Evolutionary conservation across 2,113 vertebrate genomes (phyloP).

Genomic region (Canis aureus): DNA sequence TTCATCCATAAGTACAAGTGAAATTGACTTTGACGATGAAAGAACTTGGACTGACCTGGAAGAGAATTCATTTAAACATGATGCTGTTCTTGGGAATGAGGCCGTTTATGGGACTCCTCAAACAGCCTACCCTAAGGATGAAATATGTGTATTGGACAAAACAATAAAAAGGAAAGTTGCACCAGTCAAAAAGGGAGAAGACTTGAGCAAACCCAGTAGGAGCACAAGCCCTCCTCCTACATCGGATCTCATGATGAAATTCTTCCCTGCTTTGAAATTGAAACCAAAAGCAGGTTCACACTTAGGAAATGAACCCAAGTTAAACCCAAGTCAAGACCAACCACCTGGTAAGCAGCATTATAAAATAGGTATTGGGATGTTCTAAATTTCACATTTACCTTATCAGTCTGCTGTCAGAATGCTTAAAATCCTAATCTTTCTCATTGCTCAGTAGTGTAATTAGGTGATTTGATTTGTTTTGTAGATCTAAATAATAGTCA

Average conservation of each 20-base stretch:
- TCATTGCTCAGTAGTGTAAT: constrained; percentile 6
- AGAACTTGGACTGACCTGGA: constrained; percentile 96
- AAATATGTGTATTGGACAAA: constrained; percentile 81
- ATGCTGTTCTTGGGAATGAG: constrained; percentile 71
- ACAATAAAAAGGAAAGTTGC: constrained; percentile 92
- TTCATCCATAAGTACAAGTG: constrained; percentile 41
- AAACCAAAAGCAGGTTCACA: constrained; percentile 86
- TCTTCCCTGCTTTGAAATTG: constrained; percentile 94
- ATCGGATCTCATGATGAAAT: constrained; percentile 92
- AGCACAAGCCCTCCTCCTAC: constrained; percentile 84
- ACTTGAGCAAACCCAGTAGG: constrained; percentile 54
- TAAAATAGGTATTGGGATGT: constrained; percentile 14
- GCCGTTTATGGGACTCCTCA: constrained; percentile 58
- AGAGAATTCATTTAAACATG: constrained; percentile 82
- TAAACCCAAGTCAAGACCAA: constrained; percentile 82
- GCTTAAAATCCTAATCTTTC: background rate
- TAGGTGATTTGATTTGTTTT: constrained; percentile 21
- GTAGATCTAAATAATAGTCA: background rate
- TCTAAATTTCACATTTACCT: constrained; percentile 1
- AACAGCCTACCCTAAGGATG: constrained; percentile 61
- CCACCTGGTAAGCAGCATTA: constrained; percentile 86
- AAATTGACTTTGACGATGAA: constrained; percentile 95
- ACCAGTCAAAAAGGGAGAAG: constrained; percentile 86
- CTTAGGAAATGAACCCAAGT: constrained; percentile 70
- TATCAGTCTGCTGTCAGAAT: background rate